A percentile compares a stretch with the other conserved stretches of the same genome.
phyloP scores from a whole-genome alignment of 2,113 vertebrate species.

The Heterotilapia buettikoferi region DNA sequence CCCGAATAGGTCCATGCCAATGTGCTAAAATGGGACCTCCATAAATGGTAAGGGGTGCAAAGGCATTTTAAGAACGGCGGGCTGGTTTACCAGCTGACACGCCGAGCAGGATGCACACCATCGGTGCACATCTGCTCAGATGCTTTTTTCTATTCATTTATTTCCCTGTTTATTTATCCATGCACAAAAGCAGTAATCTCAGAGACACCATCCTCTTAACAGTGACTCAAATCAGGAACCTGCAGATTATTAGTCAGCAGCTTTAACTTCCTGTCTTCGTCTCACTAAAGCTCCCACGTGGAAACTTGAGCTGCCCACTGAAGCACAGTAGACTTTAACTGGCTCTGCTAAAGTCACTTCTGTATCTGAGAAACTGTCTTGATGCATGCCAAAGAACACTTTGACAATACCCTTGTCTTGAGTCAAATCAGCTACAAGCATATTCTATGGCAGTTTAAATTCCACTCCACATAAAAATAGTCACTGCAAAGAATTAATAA shows the following conservation, averaged over 20 bases:
- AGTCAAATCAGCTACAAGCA: fast-evolving
- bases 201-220: neutral
- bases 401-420: neutral
- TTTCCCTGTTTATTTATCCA: neutral
- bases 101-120: neutral
- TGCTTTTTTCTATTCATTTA: neutral
- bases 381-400: fast-evolving
- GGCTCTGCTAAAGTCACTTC: neutral
- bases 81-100: too few relatives aligned
- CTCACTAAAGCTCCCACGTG: fast-evolving
- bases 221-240: neutral
- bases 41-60: fast-evolving
- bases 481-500: neutral
- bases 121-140: neutral
- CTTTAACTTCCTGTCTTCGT: neutral
- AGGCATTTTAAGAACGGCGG: neutral
- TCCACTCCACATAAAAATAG: neutral
- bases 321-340: neutral
- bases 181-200: neutral
- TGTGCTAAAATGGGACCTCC: neutral
- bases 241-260: neutral
- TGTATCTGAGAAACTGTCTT: neutral
- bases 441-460: neutral
- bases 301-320: neutral
- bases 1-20: neutral